Percentiles rank a stretch among this genome's conserved stretches.
These are phyloP conservation scores for Bubo scandiacus DNA, from an alignment of 2,113 vertebrate genomes.

Conservation along the genomic window DNA sequence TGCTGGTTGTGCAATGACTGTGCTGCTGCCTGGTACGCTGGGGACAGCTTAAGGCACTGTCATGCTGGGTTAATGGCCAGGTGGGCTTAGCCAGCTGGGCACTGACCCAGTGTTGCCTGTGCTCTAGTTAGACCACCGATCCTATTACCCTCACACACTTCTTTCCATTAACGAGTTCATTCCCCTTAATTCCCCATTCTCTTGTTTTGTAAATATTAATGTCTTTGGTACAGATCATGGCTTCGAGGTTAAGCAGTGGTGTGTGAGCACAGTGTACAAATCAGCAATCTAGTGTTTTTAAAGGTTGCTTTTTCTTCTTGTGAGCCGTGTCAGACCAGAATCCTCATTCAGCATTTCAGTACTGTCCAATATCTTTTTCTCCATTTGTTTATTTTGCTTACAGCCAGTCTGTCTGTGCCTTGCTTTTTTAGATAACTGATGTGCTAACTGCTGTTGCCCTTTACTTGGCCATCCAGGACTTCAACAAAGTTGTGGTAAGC, in stretches of 20 bases:
- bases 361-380: not conserved
- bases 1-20: not conserved
- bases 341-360: not conserved
- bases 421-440: constrained; percentile 84
- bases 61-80: not conserved
- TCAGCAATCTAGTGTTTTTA: not conserved
- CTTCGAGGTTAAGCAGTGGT: not conserved
- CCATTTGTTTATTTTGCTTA: not conserved
- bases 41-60: not conserved
- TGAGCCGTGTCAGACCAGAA: not conserved
- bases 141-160: not conserved
- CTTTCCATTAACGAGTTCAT: not conserved
- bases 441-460: constrained; percentile 90
- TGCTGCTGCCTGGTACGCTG: not conserved
- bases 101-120: not conserved
- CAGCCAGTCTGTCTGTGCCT: not conserved
- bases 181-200: not conserved
- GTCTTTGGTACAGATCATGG: not conserved
- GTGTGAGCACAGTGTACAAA: not conserved
- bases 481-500: constrained; percentile 95
- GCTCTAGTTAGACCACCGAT: not conserved
- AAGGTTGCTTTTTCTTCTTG: not conserved
- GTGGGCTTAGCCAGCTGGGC: not conserved
- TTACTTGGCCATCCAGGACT: constrained; percentile 90
- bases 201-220: not conserved